A percentile compares a stretch with the other conserved stretches of the same genome.
Conservation (phyloP, 2,797 vertebrate species). For the Clamator glandarius region DNA sequence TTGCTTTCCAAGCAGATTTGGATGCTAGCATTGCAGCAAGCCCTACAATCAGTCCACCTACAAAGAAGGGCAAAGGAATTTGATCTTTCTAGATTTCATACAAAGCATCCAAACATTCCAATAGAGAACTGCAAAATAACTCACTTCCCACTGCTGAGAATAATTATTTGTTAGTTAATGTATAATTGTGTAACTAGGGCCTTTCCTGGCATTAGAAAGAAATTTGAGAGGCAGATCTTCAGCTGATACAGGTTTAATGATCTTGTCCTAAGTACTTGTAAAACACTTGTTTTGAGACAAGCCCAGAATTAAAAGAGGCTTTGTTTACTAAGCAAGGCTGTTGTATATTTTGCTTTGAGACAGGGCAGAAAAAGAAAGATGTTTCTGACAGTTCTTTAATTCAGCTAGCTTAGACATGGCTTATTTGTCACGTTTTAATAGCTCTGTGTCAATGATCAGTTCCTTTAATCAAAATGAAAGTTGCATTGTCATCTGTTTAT, state of each 20-base stretch:
- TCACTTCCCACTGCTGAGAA: not conserved
- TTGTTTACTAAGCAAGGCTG: slow-evolving; percentile 20
- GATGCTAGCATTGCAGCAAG: not conserved
- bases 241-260: slow-evolving; percentile 30
- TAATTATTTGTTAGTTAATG: slow-evolving; percentile 8
- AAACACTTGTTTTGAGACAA: slow-evolving; percentile 31
- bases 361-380: not conserved
- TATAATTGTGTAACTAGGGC: slow-evolving; percentile 23
- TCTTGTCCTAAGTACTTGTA: slow-evolving; percentile 34
- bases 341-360: not conserved
- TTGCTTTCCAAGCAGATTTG: not conserved
- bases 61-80: slow-evolving; percentile 17
- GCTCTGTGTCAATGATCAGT: not conserved
- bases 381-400: slow-evolving; percentile 8
- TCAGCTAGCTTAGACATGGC: not conserved
- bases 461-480: slow-evolving; percentile 41
- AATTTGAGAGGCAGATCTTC: slow-evolving; percentile 20
- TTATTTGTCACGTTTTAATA: slow-evolving; percentile 22
- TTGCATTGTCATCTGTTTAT: slow-evolving; percentile 37
- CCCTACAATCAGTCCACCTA: not conserved
- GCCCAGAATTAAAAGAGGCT: slow-evolving; percentile 17
- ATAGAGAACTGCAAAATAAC: not conserved
- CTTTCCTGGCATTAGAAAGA: slow-evolving; percentile 23
- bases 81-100: not conserved
- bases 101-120: not conserved